Conservation (phyloP, 2,888 invertebrate species). For the Venusia cambrica region DNA sequence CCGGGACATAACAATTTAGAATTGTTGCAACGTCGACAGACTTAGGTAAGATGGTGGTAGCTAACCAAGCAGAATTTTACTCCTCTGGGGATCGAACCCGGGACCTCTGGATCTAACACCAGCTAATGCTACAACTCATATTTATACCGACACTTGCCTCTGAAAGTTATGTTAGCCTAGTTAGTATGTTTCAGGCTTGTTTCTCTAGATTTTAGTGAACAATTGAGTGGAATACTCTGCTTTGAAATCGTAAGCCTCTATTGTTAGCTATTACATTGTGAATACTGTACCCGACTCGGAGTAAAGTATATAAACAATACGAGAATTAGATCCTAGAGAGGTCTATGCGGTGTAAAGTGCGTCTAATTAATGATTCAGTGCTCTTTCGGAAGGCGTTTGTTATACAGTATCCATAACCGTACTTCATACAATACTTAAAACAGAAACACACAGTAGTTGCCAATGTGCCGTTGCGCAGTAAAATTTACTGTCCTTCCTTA, state of each 20-base stretch:
- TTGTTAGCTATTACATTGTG: constrained; percentile 14
- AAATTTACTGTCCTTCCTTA: too few species aligned
- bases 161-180: background rate
- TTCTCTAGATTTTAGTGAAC: constrained; percentile 6
- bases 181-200: background rate
- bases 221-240: constrained; percentile 9
- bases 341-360: constrained; percentile 8
- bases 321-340: constrained; percentile 9
- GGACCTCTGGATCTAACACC: too few species aligned
- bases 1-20: too few species aligned
- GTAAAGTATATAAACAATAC: constrained; percentile 16
- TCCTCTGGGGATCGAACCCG: too few species aligned
- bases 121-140: too few species aligned
- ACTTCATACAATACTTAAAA: too few species aligned
- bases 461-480: too few species aligned
- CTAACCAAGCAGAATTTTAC: too few species aligned
- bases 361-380: constrained; percentile 13
- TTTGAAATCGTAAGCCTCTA: constrained; percentile 9
- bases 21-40: too few species aligned
- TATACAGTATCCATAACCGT: too few species aligned
- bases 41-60: too few species aligned
- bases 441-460: too few species aligned
- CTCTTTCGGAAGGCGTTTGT: constrained; percentile 5
- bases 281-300: constrained; percentile 10
- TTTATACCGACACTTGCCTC: constrained; percentile 6